Conservation (phyloP, 2,888 invertebrate species). For the Apamea sordens region DNA sequence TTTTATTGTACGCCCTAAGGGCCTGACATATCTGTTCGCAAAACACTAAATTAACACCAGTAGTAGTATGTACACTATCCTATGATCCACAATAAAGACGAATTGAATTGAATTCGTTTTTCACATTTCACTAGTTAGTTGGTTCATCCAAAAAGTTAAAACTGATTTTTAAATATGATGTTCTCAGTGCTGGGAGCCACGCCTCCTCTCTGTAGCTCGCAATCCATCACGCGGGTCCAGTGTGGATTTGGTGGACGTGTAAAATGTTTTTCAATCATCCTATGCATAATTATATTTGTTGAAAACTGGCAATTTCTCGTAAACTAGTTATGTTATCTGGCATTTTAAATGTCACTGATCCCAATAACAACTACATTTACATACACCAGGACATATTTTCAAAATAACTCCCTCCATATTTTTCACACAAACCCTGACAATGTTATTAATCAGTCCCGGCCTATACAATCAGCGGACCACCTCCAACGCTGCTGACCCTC, state of each 20-base stretch:
- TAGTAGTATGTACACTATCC: too few relatives aligned
- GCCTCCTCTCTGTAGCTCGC: not conserved
- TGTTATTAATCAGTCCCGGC: slow-evolving; percentile 34
- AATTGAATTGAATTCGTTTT: too few relatives aligned
- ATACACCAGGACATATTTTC: not conserved
- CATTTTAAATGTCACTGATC: not conserved
- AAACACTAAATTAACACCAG: too few relatives aligned
- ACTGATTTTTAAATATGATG: not conserved
- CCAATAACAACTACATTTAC: not conserved
- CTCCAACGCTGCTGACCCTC: slow-evolving; percentile 60
- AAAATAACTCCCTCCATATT: not conserved
- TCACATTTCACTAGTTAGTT: not conserved
- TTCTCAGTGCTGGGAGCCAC: not conserved
- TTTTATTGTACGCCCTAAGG: too few relatives aligned
- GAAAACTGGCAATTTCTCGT: too few relatives aligned
- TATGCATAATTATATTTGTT: too few relatives aligned
- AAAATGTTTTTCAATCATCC: not conserved
- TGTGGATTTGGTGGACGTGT: too few relatives aligned
- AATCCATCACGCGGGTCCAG: not conserved
- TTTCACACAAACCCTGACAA: not conserved
- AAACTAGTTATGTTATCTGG: not conserved
- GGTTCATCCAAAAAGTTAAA: not conserved
- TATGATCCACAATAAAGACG: too few relatives aligned
- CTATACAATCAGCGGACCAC: slow-evolving; percentile 37
- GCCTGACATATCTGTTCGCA: too few relatives aligned